Evolutionary conservation across 2,113 vertebrate species (phyloP).

Genomic region (Apistogramma diplotaenia): DNA sequence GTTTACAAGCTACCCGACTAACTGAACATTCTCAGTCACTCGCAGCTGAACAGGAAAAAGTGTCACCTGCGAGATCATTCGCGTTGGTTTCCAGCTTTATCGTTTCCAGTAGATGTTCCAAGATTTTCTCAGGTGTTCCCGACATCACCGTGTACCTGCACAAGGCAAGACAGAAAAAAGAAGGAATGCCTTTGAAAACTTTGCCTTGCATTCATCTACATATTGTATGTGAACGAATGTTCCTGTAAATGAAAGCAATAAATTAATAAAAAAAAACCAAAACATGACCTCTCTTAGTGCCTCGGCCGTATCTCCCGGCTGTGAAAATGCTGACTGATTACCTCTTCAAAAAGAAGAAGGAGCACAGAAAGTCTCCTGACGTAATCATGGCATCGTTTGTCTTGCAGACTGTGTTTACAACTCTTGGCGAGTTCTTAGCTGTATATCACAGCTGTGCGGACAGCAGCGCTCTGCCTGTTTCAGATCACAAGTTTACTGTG

Average conservation of each 20-base stretch:
- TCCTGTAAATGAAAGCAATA: background rate
- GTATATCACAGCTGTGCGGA: background rate
- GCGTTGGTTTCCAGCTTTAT: conserved; percentile 84
- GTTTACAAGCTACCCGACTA: background rate
- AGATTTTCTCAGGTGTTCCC: conserved; percentile 92
- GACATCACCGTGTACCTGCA: conserved; percentile 91
- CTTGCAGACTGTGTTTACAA: background rate
- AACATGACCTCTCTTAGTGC: background rate
- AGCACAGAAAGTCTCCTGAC: background rate
- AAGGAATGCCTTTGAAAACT: background rate
- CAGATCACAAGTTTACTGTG: background rate
- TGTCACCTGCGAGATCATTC: conserved; percentile 82
- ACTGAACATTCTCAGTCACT: background rate
- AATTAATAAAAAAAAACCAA: background rate
- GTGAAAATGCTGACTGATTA: background rate
- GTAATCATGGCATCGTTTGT: background rate
- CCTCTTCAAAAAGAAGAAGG: conserved; percentile 3
- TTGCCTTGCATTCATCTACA: background rate
- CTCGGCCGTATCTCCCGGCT: background rate
- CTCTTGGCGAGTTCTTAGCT: background rate
- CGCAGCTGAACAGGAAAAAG: background rate
- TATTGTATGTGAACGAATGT: background rate
- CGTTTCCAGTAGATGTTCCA: conserved; percentile 92
- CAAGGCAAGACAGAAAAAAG: background rate
- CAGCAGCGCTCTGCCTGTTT: background rate